phyloP scores from a whole-genome alignment of 2,797 vertebrate species.

The Otolemur crassicaudatus region DNA sequence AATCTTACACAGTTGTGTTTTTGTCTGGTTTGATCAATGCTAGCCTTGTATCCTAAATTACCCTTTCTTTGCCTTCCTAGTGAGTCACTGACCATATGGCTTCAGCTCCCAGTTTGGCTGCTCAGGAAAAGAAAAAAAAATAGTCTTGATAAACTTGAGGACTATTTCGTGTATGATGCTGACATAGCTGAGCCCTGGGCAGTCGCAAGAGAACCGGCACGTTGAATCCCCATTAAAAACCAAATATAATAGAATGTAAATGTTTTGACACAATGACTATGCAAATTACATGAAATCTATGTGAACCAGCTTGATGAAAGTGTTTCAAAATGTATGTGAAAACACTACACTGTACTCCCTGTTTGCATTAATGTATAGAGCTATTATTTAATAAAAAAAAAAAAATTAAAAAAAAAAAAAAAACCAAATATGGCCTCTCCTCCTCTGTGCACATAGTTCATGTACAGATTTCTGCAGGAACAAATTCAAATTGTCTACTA shows the following conservation, averaged over 20 bases:
- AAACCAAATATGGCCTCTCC: not conserved
- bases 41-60: constrained; percentile 67
- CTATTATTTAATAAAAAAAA: too few relatives aligned
- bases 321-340: too few relatives aligned
- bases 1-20: constrained; percentile 75
- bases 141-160: constrained; percentile 41
- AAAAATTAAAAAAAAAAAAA: too few relatives aligned
- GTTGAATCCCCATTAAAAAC: not conserved
- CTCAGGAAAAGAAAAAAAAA: constrained; percentile 54
- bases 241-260: too few relatives aligned
- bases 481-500: not conserved
- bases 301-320: too few relatives aligned
- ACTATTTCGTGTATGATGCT: constrained; percentile 22
- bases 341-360: too few relatives aligned
- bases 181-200: not conserved
- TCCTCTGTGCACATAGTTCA: not conserved
- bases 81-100: constrained; percentile 63
- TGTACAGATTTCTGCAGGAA: not conserved
- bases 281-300: too few relatives aligned
- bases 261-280: too few relatives aligned
- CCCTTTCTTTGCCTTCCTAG: constrained; percentile 53
- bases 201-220: not conserved
- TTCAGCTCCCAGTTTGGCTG: not conserved
- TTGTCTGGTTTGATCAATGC: constrained; percentile 72
- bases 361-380: too few relatives aligned